A percentile compares a stretch with the other conserved stretches of the same genome.
These are phyloP conservation scores for Tenthredo notha DNA, from an alignment of 2,888 invertebrate species.

Conservation along the genomic window DNA sequence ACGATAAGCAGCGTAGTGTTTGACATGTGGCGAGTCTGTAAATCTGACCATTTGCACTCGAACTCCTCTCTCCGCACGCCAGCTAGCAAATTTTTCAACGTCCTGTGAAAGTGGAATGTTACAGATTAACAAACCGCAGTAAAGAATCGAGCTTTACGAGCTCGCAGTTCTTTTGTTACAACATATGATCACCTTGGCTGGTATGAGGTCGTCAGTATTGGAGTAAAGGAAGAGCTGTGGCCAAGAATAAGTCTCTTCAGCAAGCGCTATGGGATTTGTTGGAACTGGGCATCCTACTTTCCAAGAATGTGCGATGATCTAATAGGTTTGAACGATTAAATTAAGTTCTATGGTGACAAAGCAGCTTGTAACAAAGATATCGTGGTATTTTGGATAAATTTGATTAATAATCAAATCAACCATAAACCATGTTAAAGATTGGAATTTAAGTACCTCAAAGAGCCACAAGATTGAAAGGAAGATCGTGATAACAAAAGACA, in stretches of 20 bases:
- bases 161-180: neutral
- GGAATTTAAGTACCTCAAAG: constrained; percentile 79
- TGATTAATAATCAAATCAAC: neutral
- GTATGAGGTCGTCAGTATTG: constrained; percentile 85
- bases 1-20: constrained; percentile 84
- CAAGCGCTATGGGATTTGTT: constrained; percentile 82
- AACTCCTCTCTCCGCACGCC: constrained; percentile 82
- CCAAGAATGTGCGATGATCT: constrained; percentile 74
- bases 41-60: constrained; percentile 83
- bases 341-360: constrained; percentile 47
- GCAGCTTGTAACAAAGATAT: constrained; percentile 12
- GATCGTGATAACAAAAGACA: constrained; percentile 80
- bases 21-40: constrained; percentile 87
- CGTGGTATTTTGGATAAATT: neutral
- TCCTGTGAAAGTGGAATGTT: constrained; percentile 77
- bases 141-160: neutral
- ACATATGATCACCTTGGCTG: constrained; percentile 78
- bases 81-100: constrained; percentile 84
- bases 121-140: neutral
- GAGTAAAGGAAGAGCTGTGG: constrained; percentile 89
- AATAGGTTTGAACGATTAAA: constrained; percentile 58
- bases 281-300: constrained; percentile 77
- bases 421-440: constrained; percentile 55
- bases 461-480: constrained; percentile 83
- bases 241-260: constrained; percentile 82